Evolutionary conservation across 37 sponge, comb jelly and placozoan genomes (phyloP).

Genomic region (Spongilla lacustris): DNA sequence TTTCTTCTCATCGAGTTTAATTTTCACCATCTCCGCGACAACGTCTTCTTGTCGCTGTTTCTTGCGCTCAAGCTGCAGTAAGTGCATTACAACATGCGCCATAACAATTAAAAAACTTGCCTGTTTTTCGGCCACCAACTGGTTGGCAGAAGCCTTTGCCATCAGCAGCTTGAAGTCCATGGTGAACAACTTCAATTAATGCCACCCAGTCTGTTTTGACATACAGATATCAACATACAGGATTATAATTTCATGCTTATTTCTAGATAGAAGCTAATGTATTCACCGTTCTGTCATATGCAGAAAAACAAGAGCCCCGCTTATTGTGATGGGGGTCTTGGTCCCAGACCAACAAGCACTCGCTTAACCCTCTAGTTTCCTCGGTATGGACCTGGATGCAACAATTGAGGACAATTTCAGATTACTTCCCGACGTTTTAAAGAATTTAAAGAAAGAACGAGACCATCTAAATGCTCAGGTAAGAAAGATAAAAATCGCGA

Average conservation of each 20-base stretch:
- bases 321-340: neutral
- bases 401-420: constrained; percentile 20
- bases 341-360: neutral
- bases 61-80: constrained; percentile 25
- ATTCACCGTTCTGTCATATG: no score
- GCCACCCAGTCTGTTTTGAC: no score
- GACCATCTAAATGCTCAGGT: constrained; percentile 27
- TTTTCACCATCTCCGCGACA: neutral
- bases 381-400: constrained; percentile 37
- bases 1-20: constrained; percentile 8
- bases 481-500: neutral
- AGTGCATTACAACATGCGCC: neutral
- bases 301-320: no score
- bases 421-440: constrained; percentile 47
- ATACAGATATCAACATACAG: no score
- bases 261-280: no score
- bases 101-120: constrained; percentile 10
- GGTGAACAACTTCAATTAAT: no score
- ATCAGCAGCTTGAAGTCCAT: constrained; percentile 54
- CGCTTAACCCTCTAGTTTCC: no score
- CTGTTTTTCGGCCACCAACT: constrained; percentile 18
- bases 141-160: constrained; percentile 44
- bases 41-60: constrained; percentile 21
- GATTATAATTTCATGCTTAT: no score
- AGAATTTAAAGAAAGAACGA: constrained; percentile 33